Conservation (phyloP, 2,888 invertebrate genomes). For the Euplexia lucipara region DNA sequence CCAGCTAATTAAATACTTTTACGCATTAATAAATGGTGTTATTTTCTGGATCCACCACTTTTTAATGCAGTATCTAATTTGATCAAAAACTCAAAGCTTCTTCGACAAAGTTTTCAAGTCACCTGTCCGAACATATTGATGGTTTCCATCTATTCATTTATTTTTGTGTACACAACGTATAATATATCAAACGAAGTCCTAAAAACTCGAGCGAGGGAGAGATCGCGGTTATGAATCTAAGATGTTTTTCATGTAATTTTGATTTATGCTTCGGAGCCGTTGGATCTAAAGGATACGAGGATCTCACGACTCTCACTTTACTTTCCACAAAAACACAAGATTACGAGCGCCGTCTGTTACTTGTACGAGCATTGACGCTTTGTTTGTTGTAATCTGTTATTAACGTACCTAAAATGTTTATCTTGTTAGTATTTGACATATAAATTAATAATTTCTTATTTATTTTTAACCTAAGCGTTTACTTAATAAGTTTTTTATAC, state of each 20-base stretch:
- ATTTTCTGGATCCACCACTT: background rate
- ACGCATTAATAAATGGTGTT: background rate
- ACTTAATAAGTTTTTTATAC: background rate
- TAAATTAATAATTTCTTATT: too few species aligned
- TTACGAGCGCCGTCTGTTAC: conserved; percentile 70
- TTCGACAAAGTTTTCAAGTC: background rate
- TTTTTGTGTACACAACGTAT: conserved; percentile 29
- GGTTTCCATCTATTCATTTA: conserved; percentile 24
- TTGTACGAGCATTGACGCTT: conserved; percentile 50
- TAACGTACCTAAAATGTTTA: conserved; percentile 1
- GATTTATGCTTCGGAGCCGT: conserved; percentile 79
- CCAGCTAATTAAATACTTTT: conserved; percentile 6
- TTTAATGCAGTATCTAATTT: background rate
- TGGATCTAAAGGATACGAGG: conserved; percentile 73
- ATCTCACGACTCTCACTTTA: conserved; percentile 76
- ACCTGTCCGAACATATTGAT: conserved; percentile 23
- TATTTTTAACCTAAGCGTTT: too few species aligned
- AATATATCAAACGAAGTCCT: conserved; percentile 39
- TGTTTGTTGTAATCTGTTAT: conserved; percentile 10
- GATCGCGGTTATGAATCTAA: conserved; percentile 73
- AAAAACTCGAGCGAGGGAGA: conserved; percentile 58
- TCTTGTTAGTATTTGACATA: background rate
- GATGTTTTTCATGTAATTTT: conserved; percentile 84
- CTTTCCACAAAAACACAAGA: conserved; percentile 72
- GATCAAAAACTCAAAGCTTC: background rate